Evolutionary conservation across 1,140 invertebrate species (phyloP).

Genomic region (Leptinotarsa undecemlineata): DNA sequence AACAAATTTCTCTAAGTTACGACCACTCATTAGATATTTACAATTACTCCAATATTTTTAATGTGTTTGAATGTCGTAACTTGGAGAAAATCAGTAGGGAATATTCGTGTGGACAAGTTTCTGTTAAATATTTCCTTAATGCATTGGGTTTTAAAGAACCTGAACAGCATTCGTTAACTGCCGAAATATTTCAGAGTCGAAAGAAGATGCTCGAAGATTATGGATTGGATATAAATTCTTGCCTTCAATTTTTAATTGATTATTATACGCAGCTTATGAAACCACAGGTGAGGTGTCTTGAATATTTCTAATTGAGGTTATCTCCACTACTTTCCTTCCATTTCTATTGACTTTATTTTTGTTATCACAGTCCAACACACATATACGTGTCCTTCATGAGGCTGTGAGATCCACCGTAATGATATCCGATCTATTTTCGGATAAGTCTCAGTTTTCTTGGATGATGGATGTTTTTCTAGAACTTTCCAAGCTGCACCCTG

Average conservation of each 20-base stretch:
- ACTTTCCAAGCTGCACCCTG: constrained; percentile 64
- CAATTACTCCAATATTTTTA: constrained; percentile 34
- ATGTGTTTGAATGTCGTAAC: constrained; percentile 49
- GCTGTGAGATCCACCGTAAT: constrained; percentile 69
- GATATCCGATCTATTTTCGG: constrained; percentile 75
- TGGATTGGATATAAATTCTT: constrained; percentile 81
- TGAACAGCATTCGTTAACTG: constrained; percentile 48
- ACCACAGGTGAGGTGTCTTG: constrained; percentile 53
- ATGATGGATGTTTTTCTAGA: constrained; percentile 71
- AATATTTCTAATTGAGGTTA: neutral
- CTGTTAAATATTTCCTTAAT: constrained; percentile 50
- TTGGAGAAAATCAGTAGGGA: constrained; percentile 45
- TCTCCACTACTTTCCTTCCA: neutral
- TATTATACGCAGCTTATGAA: constrained; percentile 78
- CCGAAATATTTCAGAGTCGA: constrained; percentile 52
- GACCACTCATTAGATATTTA: constrained; percentile 21
- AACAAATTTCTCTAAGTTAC: constrained; percentile 38
- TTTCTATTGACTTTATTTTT: neutral
- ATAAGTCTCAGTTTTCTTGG: constrained; percentile 72
- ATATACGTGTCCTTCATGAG: constrained; percentile 64
- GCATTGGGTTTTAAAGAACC: constrained; percentile 39
- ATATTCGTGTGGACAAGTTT: constrained; percentile 62
- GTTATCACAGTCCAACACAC: constrained; percentile 32
- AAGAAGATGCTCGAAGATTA: constrained; percentile 55
- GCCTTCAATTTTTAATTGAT: constrained; percentile 83